Percentiles rank a stretch among this genome's conserved stretches.
Conservation (phyloP, 2,113 vertebrate species). For the Dromiciops gliroides region DNA sequence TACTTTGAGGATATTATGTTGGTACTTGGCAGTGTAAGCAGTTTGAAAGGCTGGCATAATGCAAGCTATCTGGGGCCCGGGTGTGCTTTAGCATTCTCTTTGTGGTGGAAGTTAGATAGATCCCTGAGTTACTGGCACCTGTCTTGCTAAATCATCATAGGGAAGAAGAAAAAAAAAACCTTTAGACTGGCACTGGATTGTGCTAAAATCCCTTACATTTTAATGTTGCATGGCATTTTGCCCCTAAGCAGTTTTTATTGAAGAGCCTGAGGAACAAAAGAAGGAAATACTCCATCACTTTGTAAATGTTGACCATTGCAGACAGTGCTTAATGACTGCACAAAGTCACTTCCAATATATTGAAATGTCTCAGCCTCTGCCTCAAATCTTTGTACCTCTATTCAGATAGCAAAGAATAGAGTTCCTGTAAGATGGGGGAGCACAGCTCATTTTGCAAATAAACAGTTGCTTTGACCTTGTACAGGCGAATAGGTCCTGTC, state of each 20-base stretch:
- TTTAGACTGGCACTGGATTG: constrained; percentile 2
- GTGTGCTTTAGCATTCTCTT: neutral
- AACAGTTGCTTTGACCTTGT: constrained; percentile 84
- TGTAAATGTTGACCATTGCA: constrained; percentile 69
- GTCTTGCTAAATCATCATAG: neutral
- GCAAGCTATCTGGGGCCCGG: fast-evolving
- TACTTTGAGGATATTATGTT: neutral
- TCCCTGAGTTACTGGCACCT: constrained; percentile 10
- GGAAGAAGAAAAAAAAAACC: neutral
- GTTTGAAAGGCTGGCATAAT: neutral
- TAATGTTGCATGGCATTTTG: constrained; percentile 46
- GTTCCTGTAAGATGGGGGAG: constrained; percentile 68
- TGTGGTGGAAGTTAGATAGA: neutral
- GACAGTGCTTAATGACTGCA: constrained; percentile 44
- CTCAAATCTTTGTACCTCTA: constrained; percentile 56
- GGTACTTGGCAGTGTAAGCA: neutral
- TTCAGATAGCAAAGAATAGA: constrained; percentile 72
- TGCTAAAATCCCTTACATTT: constrained; percentile 43
- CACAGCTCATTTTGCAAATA: constrained; percentile 71
- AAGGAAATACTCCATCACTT: constrained; percentile 67
- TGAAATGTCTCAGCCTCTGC: constrained; percentile 45
- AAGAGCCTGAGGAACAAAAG: constrained; percentile 67
- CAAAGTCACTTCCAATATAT: constrained; percentile 41
- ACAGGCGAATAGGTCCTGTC: constrained; percentile 72
- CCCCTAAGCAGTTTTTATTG: constrained; percentile 35